phyloP scores from a whole-genome alignment of 2,113 vertebrate species.

The Thymallus thymallus region DNA sequence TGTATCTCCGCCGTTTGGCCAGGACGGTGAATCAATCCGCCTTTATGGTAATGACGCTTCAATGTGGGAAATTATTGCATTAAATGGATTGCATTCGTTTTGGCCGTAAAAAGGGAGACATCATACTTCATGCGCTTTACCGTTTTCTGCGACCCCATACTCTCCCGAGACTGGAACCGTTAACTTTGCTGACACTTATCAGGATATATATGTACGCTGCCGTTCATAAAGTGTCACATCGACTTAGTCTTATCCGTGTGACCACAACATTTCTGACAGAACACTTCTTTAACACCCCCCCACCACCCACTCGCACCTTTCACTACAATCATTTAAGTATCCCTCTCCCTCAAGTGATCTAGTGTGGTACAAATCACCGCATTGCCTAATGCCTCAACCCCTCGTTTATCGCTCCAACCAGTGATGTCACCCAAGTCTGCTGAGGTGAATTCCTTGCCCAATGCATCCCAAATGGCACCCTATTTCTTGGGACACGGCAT shows the following conservation, averaged over 20 bases:
- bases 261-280: slow-evolving; percentile 25
- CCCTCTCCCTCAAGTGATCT: slow-evolving; percentile 28
- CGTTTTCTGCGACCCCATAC: neutral
- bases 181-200: neutral
- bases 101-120: slow-evolving; percentile 30
- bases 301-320: neutral
- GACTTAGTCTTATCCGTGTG: neutral
- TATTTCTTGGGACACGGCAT: no score
- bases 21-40: slow-evolving; percentile 72
- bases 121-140: neutral
- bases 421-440: slow-evolving; percentile 55
- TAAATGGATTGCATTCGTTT: slow-evolving; percentile 64
- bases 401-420: slow-evolving; percentile 46
- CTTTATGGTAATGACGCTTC: slow-evolving; percentile 68
- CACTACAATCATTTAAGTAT: slow-evolving; percentile 18
- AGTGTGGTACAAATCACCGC: slow-evolving; percentile 35
- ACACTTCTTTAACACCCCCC: neutral
- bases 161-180: neutral
- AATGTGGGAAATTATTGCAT: slow-evolving; percentile 61
- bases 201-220: slow-evolving; percentile 2
- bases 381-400: slow-evolving; percentile 41
- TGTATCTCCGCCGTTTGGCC: slow-evolving; percentile 52
- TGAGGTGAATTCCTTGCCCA: slow-evolving; percentile 44
- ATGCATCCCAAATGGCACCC: neutral
- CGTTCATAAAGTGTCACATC: neutral